phyloP scores from a whole-genome alignment of 2,113 vertebrate species.

The Naja naja region DNA sequence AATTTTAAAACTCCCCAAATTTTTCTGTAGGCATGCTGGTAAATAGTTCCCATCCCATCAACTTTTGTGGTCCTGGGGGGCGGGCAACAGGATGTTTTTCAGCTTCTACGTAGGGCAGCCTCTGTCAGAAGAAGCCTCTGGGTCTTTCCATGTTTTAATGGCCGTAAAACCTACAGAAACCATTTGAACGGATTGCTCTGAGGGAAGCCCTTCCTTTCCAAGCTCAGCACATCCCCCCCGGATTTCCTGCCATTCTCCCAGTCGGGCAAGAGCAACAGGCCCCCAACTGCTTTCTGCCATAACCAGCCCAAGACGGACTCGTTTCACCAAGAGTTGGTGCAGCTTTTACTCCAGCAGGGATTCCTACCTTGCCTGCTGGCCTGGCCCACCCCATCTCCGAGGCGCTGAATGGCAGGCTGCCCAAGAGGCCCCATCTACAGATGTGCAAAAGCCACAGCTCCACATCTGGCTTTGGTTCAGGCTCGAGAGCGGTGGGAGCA shows the following conservation, averaged over 20 bases:
- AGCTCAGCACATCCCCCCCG: not conserved
- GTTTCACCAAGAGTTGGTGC: not conserved
- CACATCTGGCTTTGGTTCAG: constrained; percentile 24
- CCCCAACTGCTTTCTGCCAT: not conserved
- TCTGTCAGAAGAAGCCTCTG: not conserved
- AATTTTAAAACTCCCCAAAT: not conserved
- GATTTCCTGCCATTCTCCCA: not conserved
- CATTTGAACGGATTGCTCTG: not conserved
- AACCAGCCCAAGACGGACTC: not conserved
- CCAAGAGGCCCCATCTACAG: not conserved
- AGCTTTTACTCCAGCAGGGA: not conserved
- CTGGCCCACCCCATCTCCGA: not conserved
- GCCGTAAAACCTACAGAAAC: not conserved
- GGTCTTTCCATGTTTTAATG: not conserved
- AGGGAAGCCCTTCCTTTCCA: not conserved
- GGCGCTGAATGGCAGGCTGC: not conserved
- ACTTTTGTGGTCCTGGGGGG: not conserved
- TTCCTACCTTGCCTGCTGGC: not conserved
- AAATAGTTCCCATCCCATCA: not conserved
- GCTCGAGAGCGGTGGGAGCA: constrained; percentile 52
- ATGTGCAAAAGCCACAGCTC: constrained; percentile 7
- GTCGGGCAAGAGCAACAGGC: not conserved
- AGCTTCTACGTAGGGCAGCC: not conserved
- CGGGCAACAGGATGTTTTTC: not conserved
- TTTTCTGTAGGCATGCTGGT: not conserved